Evolutionary conservation across 2,113 vertebrate species (phyloP).

Genomic region (Daboia siamensis): DNA sequence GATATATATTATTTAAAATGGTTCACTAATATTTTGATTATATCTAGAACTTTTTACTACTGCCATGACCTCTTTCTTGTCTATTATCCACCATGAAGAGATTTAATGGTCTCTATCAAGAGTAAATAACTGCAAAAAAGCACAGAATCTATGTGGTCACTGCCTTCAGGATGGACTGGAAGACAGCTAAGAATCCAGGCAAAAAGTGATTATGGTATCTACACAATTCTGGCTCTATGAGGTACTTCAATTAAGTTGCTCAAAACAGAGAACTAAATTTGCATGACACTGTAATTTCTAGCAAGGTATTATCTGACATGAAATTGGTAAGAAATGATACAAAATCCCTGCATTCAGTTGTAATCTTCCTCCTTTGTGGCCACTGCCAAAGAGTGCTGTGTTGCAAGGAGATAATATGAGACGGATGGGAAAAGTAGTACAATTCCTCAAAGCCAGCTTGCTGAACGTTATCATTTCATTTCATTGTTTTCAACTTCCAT

Average conservation of each 20-base stretch:
- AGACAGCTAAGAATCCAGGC: conserved; percentile 23
- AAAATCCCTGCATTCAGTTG: conserved; percentile 67
- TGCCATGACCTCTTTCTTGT: not conserved
- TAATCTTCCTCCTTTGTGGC: conserved; percentile 61
- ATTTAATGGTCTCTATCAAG: not conserved
- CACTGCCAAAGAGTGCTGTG: conserved; percentile 53
- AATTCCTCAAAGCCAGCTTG: conserved; percentile 62
- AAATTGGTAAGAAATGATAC: conserved; percentile 72
- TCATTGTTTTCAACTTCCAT: conserved; percentile 61
- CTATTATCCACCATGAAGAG: not conserved
- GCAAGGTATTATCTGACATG: conserved; percentile 68
- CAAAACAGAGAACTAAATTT: conserved; percentile 55
- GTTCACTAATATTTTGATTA: not conserved
- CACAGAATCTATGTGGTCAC: conserved; percentile 9
- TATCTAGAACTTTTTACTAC: not conserved
- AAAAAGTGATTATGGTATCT: not conserved
- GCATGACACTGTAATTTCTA: conserved; percentile 64
- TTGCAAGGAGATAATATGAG: conserved; percentile 70
- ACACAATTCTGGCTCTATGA: conserved; percentile 30
- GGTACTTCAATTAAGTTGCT: conserved; percentile 59
- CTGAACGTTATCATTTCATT: conserved; percentile 56
- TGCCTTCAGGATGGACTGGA: conserved; percentile 25
- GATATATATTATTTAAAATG: not conserved
- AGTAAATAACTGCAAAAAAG: not conserved
- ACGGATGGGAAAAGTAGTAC: conserved; percentile 69